Conservation (phyloP, 2,888 invertebrate genomes). For the Pseudococcus jackbeardsleyi region DNA sequence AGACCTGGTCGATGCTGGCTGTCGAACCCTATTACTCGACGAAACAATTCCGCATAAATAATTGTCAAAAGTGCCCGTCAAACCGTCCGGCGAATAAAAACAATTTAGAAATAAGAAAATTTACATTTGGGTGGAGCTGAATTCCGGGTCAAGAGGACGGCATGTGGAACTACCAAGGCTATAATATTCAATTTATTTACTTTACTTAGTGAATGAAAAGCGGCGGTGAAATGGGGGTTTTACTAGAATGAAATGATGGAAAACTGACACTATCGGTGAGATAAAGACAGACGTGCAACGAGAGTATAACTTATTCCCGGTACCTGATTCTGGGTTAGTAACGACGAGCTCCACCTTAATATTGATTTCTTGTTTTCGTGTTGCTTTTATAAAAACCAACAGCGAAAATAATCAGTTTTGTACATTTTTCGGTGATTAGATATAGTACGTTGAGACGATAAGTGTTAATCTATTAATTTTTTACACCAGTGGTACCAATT, state of each 20-base stretch:
- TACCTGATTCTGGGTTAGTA: conserved; percentile 61
- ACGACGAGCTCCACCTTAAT: conserved; percentile 58
- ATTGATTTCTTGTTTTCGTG: conserved; percentile 60
- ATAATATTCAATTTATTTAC: conserved; percentile 59
- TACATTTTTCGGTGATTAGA: conserved; percentile 41
- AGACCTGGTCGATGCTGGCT: no score
- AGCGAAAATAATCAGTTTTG: conserved; percentile 41
- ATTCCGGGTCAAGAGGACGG: conserved; percentile 54
- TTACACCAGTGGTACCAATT: conserved; percentile 46
- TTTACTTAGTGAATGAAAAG: conserved; percentile 59
- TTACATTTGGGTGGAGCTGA: conserved; percentile 61
- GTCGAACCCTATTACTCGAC: background rate
- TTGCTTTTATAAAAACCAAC: conserved; percentile 49
- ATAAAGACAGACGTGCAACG: conserved; percentile 57
- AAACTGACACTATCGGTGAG: conserved; percentile 62
- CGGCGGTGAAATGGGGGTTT: conserved; percentile 49
- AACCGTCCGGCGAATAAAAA: conserved; percentile 2
- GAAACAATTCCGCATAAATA: conserved; percentile 46
- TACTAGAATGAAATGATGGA: conserved; percentile 60
- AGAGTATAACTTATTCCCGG: conserved; percentile 59
- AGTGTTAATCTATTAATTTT: conserved; percentile 48
- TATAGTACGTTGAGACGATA: conserved; percentile 20
- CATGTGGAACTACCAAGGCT: conserved; percentile 58
- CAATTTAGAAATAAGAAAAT: conserved; percentile 36
- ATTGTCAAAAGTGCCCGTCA: conserved; percentile 29